Evolutionary conservation across 2,888 invertebrate species (phyloP), one percentile per base, ranked within the genome.

Genomic region (Plagiodera versicolora): DNA sequence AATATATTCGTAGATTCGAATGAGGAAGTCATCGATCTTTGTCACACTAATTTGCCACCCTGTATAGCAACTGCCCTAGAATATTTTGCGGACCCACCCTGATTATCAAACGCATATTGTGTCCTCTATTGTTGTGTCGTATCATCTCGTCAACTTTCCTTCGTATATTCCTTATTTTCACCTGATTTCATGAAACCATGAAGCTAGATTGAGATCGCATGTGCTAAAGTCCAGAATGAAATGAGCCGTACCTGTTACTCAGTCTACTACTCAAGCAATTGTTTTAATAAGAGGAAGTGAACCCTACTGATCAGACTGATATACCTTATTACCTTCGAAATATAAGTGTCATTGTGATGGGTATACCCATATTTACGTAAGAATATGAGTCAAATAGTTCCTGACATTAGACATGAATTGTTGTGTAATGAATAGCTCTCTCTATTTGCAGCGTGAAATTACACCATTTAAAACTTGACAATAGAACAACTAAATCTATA

Each of bases 401-500:
- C 32, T 32, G 32, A 32, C 32, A 32, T 39, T n/a, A 14, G 39
- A 39, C 39, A 39, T 14, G 14, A 39, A 11, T 14, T 4, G 39
- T 39, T 39, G 11, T 14, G 4, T 58, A 51, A 58, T 61, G 50
- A 63, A 63, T 59, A 59, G 63, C 55, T 49, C 16, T 56, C 44
- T 28, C 44, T 60, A 63, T 63, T 63, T 58, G 58, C 53, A 60
- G 56, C 55, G 44, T 60, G 14, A 67, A 69, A 68, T 70, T 70
- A 70, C 53, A 62, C 63, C 60, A 58, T 62, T 59, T 58, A 24
- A 55, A 45, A 48, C 45, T 45, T 55, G 45, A 67, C 69, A 70
- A 71, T 69, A 63, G 62, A 67, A 70, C 60, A 61, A 72, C 70
- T 71, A 72, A 72, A 24, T 24, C 24, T 24, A 24, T 24, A 3